Evolutionary conservation across 1,140 invertebrate genomes (phyloP), one percentile per base, ranked within the genome.

Genomic region (Trichonephila clavipes): DNA sequence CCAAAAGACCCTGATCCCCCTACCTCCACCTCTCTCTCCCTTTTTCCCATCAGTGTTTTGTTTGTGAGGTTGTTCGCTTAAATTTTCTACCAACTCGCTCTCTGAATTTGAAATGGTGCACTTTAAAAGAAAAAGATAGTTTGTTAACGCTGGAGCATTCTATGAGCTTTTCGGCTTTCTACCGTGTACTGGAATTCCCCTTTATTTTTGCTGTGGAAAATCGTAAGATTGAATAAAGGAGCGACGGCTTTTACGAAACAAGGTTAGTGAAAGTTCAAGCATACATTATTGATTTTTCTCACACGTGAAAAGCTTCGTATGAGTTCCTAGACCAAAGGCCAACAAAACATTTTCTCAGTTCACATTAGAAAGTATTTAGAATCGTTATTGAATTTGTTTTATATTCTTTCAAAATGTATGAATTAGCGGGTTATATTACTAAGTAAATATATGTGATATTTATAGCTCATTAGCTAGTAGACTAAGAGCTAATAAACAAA

Each of bases 51-150:
- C 51, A 24, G 21, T 85, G 44, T 85, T 85, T 58, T 62, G 28
- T 64, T 88, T n/a, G 86, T 64, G 64, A 7, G 10, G 24, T n/a
- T 59, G 86, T 21, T 21, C n/a, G 59, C 86, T 66, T n/a, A 66
- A 88, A 88, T 40, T 88, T 88, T 24, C 86, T 18, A 66, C 51
- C 44, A 61, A 85, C 58, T 61, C 83, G 83, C 34, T 28, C 8
- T 64, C 66, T 88, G 86, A 88, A 88, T 88, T 66, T n/a, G 59
- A 88, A 88, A 69, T 88, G 28, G 62, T 8, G 28, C 34, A 21
- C 62, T 44, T 64, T 88, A 28, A 64, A 40, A 66, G 62, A 88
- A 66, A n/a, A 66, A 44, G 86, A 88, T 34, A 66, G 86, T 62
- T 64, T 88, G 86, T 88, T 88, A 64, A 66, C 86, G 34, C 62